Evolutionary conservation across 2,113 vertebrate genomes (phyloP).

Genomic region (Varanus komodoensis): DNA sequence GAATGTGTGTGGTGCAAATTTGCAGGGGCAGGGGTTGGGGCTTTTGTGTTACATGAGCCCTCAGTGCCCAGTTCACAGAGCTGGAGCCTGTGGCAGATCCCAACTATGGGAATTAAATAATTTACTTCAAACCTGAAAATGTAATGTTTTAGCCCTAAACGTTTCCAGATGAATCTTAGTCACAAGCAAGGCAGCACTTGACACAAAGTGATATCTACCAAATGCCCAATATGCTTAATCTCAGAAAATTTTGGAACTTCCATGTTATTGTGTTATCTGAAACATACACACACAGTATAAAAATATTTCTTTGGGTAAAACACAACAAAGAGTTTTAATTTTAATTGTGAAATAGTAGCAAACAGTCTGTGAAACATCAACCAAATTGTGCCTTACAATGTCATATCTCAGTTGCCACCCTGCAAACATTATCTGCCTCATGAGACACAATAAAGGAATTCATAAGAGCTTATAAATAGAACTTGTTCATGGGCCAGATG

Average conservation of each 20-base stretch:
- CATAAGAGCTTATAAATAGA: not conserved
- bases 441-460: not conserved
- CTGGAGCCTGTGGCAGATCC: not conserved
- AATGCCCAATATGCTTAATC: not conserved
- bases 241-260: not conserved
- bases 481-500: not conserved
- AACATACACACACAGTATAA: not conserved
- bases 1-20: too few species aligned
- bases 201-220: not conserved
- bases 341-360: not conserved
- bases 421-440: not conserved
- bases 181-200: conserved; percentile 4
- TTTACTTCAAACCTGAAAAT: conserved; percentile 10
- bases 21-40: not conserved
- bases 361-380: not conserved
- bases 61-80: not conserved
- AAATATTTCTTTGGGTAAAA: not conserved
- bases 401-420: not conserved
- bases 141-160: conserved; percentile 2
- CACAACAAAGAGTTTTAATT: not conserved
- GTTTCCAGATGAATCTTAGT: conserved; percentile 16
- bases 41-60: not conserved
- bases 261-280: not conserved
- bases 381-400: not conserved
- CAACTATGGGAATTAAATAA: conserved; percentile 17